These are phyloP conservation scores for Cynopterus brachyotis DNA, from an alignment of 2,113 vertebrate genomes.

Conservation along the genomic window DNA sequence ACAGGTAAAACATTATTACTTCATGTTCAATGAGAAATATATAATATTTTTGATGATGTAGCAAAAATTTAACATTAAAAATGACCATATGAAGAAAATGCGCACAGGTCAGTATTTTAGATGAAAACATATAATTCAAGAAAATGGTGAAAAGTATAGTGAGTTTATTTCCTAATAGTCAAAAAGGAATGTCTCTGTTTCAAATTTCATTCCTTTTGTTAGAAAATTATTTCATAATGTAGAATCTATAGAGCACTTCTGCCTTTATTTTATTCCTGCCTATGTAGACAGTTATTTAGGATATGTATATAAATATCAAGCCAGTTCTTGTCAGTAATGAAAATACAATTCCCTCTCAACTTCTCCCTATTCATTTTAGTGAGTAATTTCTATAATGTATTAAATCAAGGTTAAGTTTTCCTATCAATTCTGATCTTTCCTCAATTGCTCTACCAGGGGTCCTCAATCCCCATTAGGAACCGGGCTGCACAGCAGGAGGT, in stretches of 20 bases:
- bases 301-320: conserved; percentile 22
- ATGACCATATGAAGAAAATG: neutral
- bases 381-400: conserved; percentile 50
- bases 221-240: neutral
- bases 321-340: conserved; percentile 28
- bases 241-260: neutral
- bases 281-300: neutral
- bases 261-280: neutral
- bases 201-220: neutral
- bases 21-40: conserved; percentile 58
- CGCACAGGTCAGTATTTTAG: neutral
- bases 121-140: conserved; percentile 48
- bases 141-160: neutral
- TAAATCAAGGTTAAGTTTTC: conserved; percentile 61
- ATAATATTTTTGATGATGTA: conserved; percentile 17
- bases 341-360: neutral
- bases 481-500: no score
- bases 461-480: no score
- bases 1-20: conserved; percentile 73
- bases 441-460: neutral
- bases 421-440: conserved; percentile 1
- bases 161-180: conserved; percentile 30
- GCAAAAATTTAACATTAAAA: conserved; percentile 66
- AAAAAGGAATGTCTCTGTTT: neutral
- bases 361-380: conserved; percentile 19